Conservation (phyloP, 2,797 vertebrate genomes). For the Pangasius larnaudii region DNA sequence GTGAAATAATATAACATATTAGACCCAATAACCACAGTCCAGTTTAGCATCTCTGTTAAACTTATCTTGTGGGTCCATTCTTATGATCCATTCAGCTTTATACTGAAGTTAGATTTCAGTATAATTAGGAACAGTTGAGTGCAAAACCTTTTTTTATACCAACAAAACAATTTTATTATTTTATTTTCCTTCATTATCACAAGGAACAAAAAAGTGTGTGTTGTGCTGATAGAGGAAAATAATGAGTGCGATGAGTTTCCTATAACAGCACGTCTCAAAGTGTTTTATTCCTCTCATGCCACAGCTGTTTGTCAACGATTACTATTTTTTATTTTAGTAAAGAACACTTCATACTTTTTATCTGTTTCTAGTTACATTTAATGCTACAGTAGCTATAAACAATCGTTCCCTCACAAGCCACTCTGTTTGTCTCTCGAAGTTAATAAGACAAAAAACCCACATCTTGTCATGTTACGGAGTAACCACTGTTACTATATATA, state of each 20-base stretch:
- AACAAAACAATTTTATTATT: background rate
- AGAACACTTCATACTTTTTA: background rate
- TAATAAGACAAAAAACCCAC: too few relatives aligned
- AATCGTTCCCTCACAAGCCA: background rate
- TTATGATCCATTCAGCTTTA: background rate
- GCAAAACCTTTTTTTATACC: background rate
- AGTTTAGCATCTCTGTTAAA: background rate
- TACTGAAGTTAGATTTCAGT: background rate
- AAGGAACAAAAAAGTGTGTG: background rate
- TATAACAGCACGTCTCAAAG: background rate
- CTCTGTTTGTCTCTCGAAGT: too few relatives aligned
- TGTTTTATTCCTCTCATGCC: background rate
- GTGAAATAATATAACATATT: background rate
- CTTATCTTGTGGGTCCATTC: background rate
- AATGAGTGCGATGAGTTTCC: background rate
- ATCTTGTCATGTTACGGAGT: too few relatives aligned
- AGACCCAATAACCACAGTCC: background rate
- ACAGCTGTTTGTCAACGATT: background rate
- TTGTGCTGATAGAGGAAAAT: background rate
- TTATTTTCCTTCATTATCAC: background rate
- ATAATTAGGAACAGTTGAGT: background rate
- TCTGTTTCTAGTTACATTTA: background rate
- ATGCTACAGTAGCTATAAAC: background rate
- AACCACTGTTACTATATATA: background rate
- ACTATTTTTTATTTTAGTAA: background rate